Evolutionary conservation across 2,888 invertebrate genomes (phyloP), one percentile per base, ranked within the genome.

Genomic region (Sphaerophoria taeniata): DNA sequence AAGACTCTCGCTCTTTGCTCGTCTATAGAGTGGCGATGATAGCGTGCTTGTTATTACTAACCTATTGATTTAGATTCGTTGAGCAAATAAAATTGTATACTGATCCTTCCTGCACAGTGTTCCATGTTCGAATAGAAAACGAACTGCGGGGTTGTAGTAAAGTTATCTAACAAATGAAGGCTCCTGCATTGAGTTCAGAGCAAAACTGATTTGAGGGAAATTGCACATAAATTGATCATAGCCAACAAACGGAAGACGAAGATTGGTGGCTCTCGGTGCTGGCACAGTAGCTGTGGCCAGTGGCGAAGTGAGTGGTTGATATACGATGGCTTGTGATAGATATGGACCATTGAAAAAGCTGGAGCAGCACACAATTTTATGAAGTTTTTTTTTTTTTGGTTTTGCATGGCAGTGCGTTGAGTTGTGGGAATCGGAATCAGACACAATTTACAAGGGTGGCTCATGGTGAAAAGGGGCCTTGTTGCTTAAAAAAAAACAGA

Each of bases 1-100:
- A 24, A 24, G 2, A 24, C 24, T 2, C 24, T 24, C 24, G 24
- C 24, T 24, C 24, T 24, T 24, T 3, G 12, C 58, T 58, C 11
- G 43, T 43, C 51, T 51, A 9, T 7, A 39, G 16, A 43, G 24
- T 43, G 60, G 12, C 16, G 12, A 24, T 51, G 33, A 63, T 81
- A 63, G 80, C 81, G 81, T 43, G 11, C 9, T 43, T 43, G 43
- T 51, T 43, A 63, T 81, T 65, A 85, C 81, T 85, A 85, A 85
- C 85, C 85, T 76, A 85, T 65, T 85, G 85, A 72, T 85, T 85
- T 65, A 85, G 69, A 81, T 85, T 85, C 47, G 58, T 24, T 51
- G 34, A 33, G 9, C 5, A 61, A 72, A 67, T 11, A 45, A 24
- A 33, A 70, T 56, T 49, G 9, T 7, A 7, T 39, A 9, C 39